Evolutionary conservation across 1,140 invertebrate species (phyloP).

Genomic region (Thrips palmi): DNA sequence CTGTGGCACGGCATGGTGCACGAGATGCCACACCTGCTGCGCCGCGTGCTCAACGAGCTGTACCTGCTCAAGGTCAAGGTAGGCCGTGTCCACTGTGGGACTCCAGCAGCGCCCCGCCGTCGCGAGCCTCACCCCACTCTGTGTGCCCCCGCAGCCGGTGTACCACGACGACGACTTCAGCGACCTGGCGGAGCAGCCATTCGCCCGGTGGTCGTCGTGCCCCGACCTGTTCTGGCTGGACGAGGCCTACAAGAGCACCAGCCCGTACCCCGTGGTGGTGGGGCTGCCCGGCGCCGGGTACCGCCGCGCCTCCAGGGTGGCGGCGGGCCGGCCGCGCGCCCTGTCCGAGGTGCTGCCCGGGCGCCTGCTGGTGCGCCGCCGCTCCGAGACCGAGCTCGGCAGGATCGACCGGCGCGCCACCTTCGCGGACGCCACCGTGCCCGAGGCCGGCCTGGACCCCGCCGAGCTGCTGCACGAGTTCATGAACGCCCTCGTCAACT

Average conservation of each 20-base stretch:
- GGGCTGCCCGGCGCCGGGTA: constrained; percentile 8
- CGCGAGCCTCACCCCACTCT: background rate
- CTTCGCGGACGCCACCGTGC: constrained; percentile 28
- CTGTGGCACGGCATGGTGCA: constrained; percentile 58
- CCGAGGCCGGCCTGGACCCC: constrained; percentile 40
- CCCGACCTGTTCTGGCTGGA: background rate
- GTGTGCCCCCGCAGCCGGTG: constrained; percentile 7
- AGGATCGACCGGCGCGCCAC: constrained; percentile 58
- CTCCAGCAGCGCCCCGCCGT: background rate
- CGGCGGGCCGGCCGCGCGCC: background rate
- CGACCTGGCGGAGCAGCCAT: background rate
- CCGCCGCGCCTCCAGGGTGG: constrained; percentile 1
- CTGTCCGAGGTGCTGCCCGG: background rate
- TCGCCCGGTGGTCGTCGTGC: background rate
- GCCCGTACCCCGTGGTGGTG: constrained; percentile 7
- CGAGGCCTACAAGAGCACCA: constrained; percentile 7
- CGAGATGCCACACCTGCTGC: constrained; percentile 49
- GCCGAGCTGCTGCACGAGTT: constrained; percentile 51
- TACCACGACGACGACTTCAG: constrained; percentile 5
- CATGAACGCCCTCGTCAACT: constrained; percentile 40
- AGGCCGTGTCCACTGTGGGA: constrained; percentile 14
- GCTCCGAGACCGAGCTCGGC: constrained; percentile 55
- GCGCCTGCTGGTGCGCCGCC: constrained; percentile 25
- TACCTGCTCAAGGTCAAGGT: constrained; percentile 62
- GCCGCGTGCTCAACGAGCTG: constrained; percentile 55